A percentile compares a stretch with the other conserved stretches of the same genome.
Conservation (phyloP, 2,888 invertebrate genomes). For the Eupsilia transversa region DNA sequence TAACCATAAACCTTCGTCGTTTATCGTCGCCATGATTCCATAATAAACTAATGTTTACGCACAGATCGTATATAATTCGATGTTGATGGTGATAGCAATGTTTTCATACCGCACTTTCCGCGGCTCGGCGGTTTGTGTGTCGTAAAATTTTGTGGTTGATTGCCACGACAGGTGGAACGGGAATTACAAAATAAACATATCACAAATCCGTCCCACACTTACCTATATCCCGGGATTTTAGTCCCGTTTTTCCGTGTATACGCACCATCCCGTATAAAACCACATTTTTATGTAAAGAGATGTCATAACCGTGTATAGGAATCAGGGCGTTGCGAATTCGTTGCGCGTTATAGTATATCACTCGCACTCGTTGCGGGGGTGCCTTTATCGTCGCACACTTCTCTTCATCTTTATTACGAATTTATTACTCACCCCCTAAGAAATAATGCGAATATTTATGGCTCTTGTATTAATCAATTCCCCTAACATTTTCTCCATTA, state of each 20-base stretch:
- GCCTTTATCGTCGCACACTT: slow-evolving; percentile 76
- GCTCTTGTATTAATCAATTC: slow-evolving; percentile 82
- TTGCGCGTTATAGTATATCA: slow-evolving; percentile 70
- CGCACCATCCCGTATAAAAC: slow-evolving; percentile 55
- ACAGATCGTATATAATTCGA: slow-evolving; percentile 47
- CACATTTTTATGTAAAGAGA: slow-evolving; percentile 67
- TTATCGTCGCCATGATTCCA: slow-evolving; percentile 52
- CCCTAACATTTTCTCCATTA: slow-evolving; percentile 63
- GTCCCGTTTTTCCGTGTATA: slow-evolving; percentile 41
- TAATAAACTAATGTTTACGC: slow-evolving; percentile 64
- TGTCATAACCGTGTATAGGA: slow-evolving; percentile 68
- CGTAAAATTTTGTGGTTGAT: slow-evolving; percentile 61
- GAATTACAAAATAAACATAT: slow-evolving; percentile 61
- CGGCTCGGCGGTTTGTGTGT: slow-evolving; percentile 49
- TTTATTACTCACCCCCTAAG: slow-evolving; percentile 79
- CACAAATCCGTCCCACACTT: slow-evolving; percentile 35
- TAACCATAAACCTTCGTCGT: slow-evolving; percentile 57
- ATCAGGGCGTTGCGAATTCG: slow-evolving; percentile 76
- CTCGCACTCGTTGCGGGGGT: slow-evolving; percentile 69
- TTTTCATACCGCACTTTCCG: slow-evolving; percentile 48
- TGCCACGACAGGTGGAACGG: slow-evolving; percentile 59
- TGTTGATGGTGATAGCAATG: slow-evolving; percentile 59
- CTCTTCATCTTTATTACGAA: slow-evolving; percentile 81
- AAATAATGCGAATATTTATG: slow-evolving; percentile 82
- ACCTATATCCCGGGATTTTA: slow-evolving; percentile 47